phyloP scores from a whole-genome alignment of 2,888 invertebrate species.

The Cataglyphis rosenhaueri region DNA sequence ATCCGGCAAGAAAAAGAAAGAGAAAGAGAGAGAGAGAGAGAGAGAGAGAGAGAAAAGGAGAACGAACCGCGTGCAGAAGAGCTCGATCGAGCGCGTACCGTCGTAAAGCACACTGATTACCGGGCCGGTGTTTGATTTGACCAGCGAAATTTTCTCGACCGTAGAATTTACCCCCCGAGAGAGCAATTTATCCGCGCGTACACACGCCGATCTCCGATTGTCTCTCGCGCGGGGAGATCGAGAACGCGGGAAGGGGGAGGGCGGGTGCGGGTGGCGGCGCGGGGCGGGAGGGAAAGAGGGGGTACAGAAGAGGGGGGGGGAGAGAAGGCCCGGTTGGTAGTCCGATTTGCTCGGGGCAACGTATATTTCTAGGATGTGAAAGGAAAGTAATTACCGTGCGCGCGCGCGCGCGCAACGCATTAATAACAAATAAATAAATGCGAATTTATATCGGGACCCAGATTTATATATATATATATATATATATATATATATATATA shows the following conservation, averaged over 20 bases:
- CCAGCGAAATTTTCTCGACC: slow-evolving; percentile 53
- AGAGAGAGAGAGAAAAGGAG: neutral
- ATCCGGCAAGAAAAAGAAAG: neutral
- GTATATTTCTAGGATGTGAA: slow-evolving; percentile 49
- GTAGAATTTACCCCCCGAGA: slow-evolving; percentile 48
- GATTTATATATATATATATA: neutral
- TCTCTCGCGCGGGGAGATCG: slow-evolving; percentile 34
- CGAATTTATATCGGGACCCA: slow-evolving; percentile 10
- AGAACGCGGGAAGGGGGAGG: neutral
- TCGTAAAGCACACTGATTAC: slow-evolving; percentile 54
- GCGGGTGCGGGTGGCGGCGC: no score
- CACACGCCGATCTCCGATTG: slow-evolving; percentile 38
- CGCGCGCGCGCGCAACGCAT: slow-evolving; percentile 12
- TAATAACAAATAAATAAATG: slow-evolving; percentile 43
- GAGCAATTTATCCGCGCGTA: slow-evolving; percentile 48
- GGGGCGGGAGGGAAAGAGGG: no score
- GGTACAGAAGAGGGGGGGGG: neutral
- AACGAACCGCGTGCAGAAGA: neutral
- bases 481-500: neutral
- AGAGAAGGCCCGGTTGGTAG: neutral
- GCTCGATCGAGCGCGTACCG: slow-evolving; percentile 29
- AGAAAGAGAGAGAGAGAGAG: slow-evolving; percentile 4
- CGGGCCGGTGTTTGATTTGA: slow-evolving; percentile 51
- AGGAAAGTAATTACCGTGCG: slow-evolving; percentile 47
- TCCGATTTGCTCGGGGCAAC: slow-evolving; percentile 39